phyloP scores from a whole-genome alignment of 2,888 invertebrate species.

The Aspidiotus rigidus region DNA sequence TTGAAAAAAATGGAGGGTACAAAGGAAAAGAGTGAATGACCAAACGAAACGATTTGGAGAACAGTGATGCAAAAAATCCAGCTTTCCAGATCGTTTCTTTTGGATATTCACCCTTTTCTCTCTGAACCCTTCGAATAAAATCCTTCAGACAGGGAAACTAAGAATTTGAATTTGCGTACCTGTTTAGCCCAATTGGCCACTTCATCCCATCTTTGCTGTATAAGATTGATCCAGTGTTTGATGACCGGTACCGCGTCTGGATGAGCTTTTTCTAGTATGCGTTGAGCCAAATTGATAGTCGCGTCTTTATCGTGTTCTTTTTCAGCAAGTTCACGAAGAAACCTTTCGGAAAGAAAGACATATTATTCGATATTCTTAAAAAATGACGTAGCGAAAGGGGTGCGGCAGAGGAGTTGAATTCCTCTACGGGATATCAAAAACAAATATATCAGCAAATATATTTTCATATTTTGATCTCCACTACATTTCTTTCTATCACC shows the following conservation, averaged over 20 bases:
- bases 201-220: constrained; percentile 93
- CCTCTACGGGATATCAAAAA: too few species aligned
- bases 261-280: constrained; percentile 85
- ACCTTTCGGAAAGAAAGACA: constrained; percentile 42
- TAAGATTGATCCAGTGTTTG: constrained; percentile 96
- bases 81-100: too few species aligned
- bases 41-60: constrained; percentile 3
- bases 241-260: constrained; percentile 96
- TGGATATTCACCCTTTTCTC: too few species aligned
- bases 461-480: too few species aligned
- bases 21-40: neutral
- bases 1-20: constrained; percentile 41
- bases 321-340: constrained; percentile 68
- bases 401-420: too few species aligned
- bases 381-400: neutral
- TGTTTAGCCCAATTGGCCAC: constrained; percentile 76
- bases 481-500: too few species aligned
- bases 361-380: constrained; percentile 20
- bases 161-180: constrained; percentile 35
- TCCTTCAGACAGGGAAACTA: neutral
- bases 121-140: too few species aligned
- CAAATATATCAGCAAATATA: too few species aligned
- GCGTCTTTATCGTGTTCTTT: constrained; percentile 80
- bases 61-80: neutral
- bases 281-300: constrained; percentile 77